These are phyloP conservation scores for Drosophila nasuta DNA, from an alignment of 1,140 invertebrate genomes.

Conservation along the genomic window DNA sequence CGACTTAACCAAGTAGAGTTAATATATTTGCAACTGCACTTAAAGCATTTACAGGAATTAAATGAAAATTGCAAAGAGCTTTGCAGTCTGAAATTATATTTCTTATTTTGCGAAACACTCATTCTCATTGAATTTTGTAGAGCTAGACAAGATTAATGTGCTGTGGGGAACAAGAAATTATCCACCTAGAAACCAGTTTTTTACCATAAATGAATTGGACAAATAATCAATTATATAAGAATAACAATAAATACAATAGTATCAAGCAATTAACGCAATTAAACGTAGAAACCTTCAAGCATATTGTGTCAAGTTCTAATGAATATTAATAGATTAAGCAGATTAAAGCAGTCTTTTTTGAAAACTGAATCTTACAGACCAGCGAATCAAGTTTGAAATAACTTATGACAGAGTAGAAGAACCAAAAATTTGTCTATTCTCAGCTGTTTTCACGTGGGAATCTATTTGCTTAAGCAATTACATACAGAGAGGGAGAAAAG, in stretches of 20 bases:
- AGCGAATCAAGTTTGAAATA: neutral
- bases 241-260: conserved; percentile 11
- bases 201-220: neutral
- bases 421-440: neutral
- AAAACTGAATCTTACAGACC: neutral
- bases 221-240: conserved; percentile 5
- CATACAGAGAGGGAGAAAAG: neutral
- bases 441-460: conserved; percentile 8
- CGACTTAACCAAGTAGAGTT: conserved; percentile 7
- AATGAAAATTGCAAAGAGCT: neutral
- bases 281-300: conserved; percentile 2
- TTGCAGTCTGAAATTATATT: neutral
- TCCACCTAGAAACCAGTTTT: conserved; percentile 3
- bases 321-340: neutral
- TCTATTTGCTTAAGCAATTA: conserved; percentile 8
- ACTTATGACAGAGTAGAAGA: neutral
- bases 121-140: neutral
- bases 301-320: neutral
- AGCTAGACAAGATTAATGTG: neutral
- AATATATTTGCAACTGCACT: neutral
- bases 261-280: conserved; percentile 5
- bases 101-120: neutral
- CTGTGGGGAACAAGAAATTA: neutral
- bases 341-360: neutral
- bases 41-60: conserved; percentile 13